Evolutionary conservation across 2,888 invertebrate species (phyloP).

Genomic region (Drosophila kuntzei): DNA sequence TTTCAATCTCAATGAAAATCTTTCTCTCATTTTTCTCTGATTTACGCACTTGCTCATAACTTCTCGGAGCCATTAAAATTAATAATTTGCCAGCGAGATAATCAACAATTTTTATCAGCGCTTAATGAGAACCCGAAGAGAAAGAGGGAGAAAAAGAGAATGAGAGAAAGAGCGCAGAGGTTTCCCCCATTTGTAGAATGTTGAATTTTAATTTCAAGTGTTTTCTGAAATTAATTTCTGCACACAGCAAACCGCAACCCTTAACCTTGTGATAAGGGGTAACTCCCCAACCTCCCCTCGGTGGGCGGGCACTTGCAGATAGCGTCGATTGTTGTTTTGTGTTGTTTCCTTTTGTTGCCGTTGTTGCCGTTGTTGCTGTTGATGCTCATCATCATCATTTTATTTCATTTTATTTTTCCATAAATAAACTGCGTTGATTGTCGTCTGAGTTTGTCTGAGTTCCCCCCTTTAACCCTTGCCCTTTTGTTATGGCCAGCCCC

Average conservation of each 20-base stretch:
- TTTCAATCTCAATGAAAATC: slow-evolving; percentile 8
- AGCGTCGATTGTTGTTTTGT: slow-evolving; percentile 59
- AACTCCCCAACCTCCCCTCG: not conserved
- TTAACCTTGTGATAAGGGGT: slow-evolving; percentile 51
- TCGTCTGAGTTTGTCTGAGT: slow-evolving; percentile 54
- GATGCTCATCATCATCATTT: slow-evolving; percentile 78
- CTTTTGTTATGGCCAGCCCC: slow-evolving; percentile 59
- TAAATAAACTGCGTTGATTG: slow-evolving; percentile 82
- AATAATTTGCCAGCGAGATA: slow-evolving; percentile 77
- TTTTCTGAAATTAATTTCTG: slow-evolving; percentile 83
- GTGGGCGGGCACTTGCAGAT: slow-evolving; percentile 53
- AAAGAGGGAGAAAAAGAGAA: not conserved
- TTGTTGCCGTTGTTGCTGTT: slow-evolving; percentile 32
- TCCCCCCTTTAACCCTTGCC: slow-evolving; percentile 63
- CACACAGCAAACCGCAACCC: slow-evolving; percentile 65
- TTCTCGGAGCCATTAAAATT: slow-evolving; percentile 81
- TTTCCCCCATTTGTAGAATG: slow-evolving; percentile 41
- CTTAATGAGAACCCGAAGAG: slow-evolving; percentile 53
- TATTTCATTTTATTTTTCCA: slow-evolving; percentile 82
- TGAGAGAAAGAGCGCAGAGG: slow-evolving; percentile 1
- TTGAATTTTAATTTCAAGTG: slow-evolving; percentile 83
- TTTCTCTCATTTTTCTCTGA: slow-evolving; percentile 15
- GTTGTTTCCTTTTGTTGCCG: slow-evolving; percentile 37
- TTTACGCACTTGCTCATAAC: slow-evolving; percentile 45
- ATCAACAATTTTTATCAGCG: slow-evolving; percentile 68